These are phyloP conservation scores for Cephalopholis sonnerati DNA, from an alignment of 2,113 vertebrate species.

Conservation along the genomic window DNA sequence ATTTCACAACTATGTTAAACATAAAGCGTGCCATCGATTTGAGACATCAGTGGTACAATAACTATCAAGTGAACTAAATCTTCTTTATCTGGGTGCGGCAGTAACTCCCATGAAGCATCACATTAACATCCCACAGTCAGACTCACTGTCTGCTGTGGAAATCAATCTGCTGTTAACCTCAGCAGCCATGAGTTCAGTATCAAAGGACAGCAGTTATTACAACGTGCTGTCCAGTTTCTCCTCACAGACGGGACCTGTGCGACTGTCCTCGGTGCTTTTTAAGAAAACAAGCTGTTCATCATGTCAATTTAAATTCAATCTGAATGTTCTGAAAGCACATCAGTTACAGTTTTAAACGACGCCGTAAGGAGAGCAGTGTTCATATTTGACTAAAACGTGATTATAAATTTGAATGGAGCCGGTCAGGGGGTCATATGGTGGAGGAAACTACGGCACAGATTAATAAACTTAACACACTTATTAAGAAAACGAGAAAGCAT, in stretches of 20 bases:
- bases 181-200: background rate
- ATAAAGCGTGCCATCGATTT: background rate
- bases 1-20: background rate
- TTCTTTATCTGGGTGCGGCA: background rate
- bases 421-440: background rate
- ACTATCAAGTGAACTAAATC: background rate
- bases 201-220: slow-evolving; percentile 1
- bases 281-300: background rate
- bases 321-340: slow-evolving; percentile 23
- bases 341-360: background rate
- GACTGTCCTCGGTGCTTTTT: slow-evolving; percentile 19
- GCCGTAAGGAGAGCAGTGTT: background rate
- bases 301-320: background rate
- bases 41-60: background rate
- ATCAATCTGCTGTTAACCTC: background rate
- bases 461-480: background rate
- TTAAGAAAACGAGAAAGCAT: background rate
- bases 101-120: slow-evolving; percentile 7
- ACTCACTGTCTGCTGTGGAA: background rate
- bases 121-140: background rate
- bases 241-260: background rate
- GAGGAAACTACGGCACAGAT: background rate
- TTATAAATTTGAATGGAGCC: background rate
- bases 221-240: background rate
- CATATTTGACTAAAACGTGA: too few relatives aligned